A percentile compares a stretch with the other conserved stretches of the same genome.
Evolutionary conservation across 2,888 invertebrate genomes (phyloP).

Genomic region (Dynastes grantii): DNA sequence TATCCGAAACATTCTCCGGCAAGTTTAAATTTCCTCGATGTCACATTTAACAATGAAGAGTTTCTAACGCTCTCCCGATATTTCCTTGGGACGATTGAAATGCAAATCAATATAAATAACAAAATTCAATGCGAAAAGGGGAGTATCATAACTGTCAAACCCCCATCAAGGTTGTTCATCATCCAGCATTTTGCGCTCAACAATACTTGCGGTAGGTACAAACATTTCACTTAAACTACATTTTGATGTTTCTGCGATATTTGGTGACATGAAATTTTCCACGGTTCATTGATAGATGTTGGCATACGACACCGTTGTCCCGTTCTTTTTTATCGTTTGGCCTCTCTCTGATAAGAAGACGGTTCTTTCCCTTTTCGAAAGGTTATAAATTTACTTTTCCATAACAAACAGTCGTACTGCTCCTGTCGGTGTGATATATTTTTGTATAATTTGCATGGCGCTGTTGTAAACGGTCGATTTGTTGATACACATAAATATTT

Average conservation of each 20-base stretch:
- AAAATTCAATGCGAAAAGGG: conserved; percentile 62
- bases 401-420: neutral
- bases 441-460: neutral
- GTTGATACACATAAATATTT: no score
- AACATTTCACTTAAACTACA: conserved; percentile 49
- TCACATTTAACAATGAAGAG: conserved; percentile 53
- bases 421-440: neutral
- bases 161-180: conserved; percentile 61
- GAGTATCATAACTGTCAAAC: conserved; percentile 65
- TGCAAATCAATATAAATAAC: conserved; percentile 64
- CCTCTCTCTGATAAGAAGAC: neutral
- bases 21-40: conserved; percentile 39
- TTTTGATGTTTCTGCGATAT: conserved; percentile 44
- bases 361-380: neutral
- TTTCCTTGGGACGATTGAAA: conserved; percentile 59
- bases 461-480: no score
- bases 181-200: conserved; percentile 35
- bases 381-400: conserved; percentile 7
- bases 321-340: neutral
- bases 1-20: no score
- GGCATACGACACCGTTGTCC: neutral
- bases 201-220: conserved; percentile 44
- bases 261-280: conserved; percentile 20
- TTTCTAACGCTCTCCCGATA: conserved; percentile 52
- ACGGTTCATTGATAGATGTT: conserved; percentile 24